Percentiles rank a stretch among this genome's conserved stretches.
Conservation (phyloP, 2,113 vertebrate species). For the Sinocyclocheilus anshuiensis region DNA sequence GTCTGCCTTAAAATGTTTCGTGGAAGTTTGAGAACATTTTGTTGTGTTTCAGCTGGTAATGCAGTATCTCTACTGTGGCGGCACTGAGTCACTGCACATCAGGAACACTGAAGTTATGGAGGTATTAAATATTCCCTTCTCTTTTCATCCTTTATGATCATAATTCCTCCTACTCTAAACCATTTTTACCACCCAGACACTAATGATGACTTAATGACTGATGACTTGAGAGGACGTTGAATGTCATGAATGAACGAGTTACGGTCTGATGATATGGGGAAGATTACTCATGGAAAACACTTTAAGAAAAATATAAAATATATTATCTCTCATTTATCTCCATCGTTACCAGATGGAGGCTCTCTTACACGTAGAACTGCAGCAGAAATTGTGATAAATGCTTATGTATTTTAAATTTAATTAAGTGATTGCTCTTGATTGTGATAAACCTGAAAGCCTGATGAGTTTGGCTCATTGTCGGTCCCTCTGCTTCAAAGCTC, state of each 20-base stretch:
- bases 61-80: slow-evolving; percentile 81
- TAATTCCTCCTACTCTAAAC: background rate
- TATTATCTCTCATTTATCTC: background rate
- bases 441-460: slow-evolving; percentile 13
- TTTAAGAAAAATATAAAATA: background rate
- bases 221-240: background rate
- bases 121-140: slow-evolving; percentile 60
- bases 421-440: background rate
- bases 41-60: slow-evolving; percentile 74
- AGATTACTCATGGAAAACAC: slow-evolving; percentile 1
- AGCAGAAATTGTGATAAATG: background rate
- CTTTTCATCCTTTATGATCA: background rate
- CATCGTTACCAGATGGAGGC: background rate
- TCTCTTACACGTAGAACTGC: background rate
- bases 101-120: slow-evolving; percentile 81
- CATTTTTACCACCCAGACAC: background rate
- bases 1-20: background rate
- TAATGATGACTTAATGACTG: background rate
- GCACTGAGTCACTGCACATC: slow-evolving; percentile 76
- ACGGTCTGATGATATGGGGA: background rate
- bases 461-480: slow-evolving; percentile 25
- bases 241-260: slow-evolving; percentile 5
- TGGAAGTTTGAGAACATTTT: background rate
- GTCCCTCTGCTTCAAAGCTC: slow-evolving; percentile 68
- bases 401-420: slow-evolving; percentile 9